Base-by-base conservation (phyloP, 2,797 vertebrate species). In the Malurus splendens region DNA sequence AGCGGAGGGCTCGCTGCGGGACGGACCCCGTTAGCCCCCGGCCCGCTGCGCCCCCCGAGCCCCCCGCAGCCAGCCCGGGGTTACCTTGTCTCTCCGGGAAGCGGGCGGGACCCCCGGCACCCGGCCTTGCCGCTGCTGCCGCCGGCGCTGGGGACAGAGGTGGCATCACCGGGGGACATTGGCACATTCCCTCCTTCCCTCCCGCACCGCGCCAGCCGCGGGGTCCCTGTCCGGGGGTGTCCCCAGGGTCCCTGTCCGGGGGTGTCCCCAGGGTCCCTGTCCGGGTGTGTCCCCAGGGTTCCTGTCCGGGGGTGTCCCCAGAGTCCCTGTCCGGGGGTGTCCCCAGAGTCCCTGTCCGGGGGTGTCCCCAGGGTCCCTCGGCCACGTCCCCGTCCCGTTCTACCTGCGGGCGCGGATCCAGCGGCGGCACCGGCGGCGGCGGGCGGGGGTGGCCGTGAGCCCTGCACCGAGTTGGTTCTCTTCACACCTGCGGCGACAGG, bases 371-470 rank as follows among this genome's bases (percentile, higher is more conserved):
- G 27, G 47, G 8, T 5, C 30, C 9, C 56, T 16, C 3, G 41
- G 19, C 14, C 16, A 9, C 14, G 6, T 23, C 14, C 50, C 77
- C 41, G 19, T 4, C 2, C 0, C 47, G 2, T 25, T 82, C 59
- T 93, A 99, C 99, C 98, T 96, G 98, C 96, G 38, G 98, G 50
- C 8, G 94, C 87, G 17, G 95, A 93, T 8, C 45, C 60, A 1
- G 92, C 68, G 42, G 89, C 47, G 24, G 94, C 94, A 9, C 45
- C 15, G 1, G 90, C 79, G 70, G 52, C 0, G 1, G 96, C 82
- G 0, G 96, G 82, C 1, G 90, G 90, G 0, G 97, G 95, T 0
- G 87, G 90, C 91, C 97, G 96, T 22, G 97, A 88, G 48, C 95
- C 96, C 48, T 97, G 97, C 80, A 95, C 86, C 3, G 96, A 96